phyloP scores from a whole-genome alignment of 1,140 invertebrate genomes.

The Monomorium pharaonis region DNA sequence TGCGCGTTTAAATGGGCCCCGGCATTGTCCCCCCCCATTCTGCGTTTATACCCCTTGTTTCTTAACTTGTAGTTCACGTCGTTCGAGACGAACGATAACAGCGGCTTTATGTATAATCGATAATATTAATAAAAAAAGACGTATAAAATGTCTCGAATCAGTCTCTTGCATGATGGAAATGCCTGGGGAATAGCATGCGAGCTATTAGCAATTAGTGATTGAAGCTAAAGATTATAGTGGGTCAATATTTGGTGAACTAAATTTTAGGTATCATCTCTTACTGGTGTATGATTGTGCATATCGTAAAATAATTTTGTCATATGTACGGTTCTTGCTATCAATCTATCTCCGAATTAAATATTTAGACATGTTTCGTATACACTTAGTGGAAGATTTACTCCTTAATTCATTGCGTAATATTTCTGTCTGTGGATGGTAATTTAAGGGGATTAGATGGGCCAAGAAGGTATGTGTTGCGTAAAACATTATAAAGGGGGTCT shows the following conservation, averaged over 20 bases:
- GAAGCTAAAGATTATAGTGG: neutral
- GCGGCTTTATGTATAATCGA: neutral
- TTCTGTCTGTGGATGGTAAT: neutral
- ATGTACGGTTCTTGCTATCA: too few relatives aligned
- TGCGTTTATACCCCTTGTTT: conserved; percentile 38
- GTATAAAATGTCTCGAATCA: neutral
- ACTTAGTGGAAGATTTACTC: neutral
- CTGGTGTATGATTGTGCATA: neutral
- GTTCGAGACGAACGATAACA: neutral
- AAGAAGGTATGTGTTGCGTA: neutral
- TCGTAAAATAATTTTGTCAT: neutral
- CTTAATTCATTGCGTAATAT: neutral
- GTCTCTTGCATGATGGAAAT: neutral
- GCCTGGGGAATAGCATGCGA: neutral
- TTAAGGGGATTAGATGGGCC: conserved; percentile 21
- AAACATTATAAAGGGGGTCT: conserved; percentile 18
- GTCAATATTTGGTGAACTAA: neutral
- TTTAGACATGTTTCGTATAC: neutral
- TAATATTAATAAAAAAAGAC: neutral
- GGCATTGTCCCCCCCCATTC: neutral
- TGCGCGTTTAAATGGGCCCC: conserved; percentile 1
- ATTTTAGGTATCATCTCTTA: neutral
- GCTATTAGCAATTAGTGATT: neutral
- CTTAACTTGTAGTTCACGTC: conserved; percentile 57
- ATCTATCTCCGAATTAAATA: neutral